Percentiles rank a stretch among this genome's conserved stretches.
Evolutionary conservation across 2,888 invertebrate species (phyloP).

Genomic region (Habrosyne pyritoides): DNA sequence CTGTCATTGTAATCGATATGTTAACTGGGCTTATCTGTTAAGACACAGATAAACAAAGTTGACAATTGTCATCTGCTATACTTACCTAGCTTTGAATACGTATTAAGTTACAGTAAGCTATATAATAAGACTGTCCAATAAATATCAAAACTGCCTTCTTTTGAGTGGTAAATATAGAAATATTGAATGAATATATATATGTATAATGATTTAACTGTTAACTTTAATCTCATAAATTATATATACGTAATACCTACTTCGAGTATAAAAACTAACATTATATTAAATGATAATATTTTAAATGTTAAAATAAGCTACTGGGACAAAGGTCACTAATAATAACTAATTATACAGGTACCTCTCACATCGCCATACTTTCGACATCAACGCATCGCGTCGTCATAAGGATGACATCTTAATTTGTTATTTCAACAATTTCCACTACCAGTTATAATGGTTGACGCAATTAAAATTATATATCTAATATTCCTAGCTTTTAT

Average conservation of each 20-base stretch:
- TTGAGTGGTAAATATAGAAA: no score
- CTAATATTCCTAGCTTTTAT: constrained; percentile 53
- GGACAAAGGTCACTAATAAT: background rate
- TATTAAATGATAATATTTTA: no score
- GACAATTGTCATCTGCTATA: background rate
- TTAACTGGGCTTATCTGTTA: background rate
- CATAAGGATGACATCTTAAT: constrained; percentile 2
- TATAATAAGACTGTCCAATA: no score
- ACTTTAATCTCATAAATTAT: no score
- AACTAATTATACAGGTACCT: background rate
- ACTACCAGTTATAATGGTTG: constrained; percentile 33
- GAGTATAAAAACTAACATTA: no score
- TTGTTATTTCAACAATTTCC: constrained; percentile 5
- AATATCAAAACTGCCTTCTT: no score
- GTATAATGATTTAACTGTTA: no score
- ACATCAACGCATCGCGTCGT: background rate
- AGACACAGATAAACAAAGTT: background rate
- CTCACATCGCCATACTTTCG: background rate
- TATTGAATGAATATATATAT: no score
- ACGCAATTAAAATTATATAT: constrained; percentile 41
- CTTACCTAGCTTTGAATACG: background rate
- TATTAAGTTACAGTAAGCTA: no score
- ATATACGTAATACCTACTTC: no score
- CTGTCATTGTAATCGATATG: background rate
- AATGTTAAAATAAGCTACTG: background rate